phyloP scores from a whole-genome alignment of 2,888 invertebrate genomes.

The Phengaris arion region DNA sequence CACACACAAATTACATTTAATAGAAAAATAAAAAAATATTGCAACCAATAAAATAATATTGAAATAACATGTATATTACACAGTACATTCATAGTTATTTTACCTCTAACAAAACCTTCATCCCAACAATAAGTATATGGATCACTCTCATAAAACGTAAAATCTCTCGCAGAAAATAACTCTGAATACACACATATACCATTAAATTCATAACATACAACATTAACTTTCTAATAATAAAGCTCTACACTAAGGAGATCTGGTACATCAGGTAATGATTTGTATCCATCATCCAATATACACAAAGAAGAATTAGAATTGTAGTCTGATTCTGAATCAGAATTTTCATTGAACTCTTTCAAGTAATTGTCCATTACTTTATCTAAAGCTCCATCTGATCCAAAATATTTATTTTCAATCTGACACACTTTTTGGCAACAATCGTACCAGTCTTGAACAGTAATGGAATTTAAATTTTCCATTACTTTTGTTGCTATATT shows the following conservation, averaged over 20 bases:
- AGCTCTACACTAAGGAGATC: constrained; percentile 4
- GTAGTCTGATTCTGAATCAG: not conserved
- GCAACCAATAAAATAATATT: not conserved
- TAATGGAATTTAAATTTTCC: not conserved
- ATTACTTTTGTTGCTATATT: not conserved
- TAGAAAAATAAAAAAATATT: not conserved
- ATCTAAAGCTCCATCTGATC: not conserved
- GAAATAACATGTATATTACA: too few relatives aligned
- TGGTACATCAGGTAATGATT: constrained; percentile 2
- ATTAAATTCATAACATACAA: not conserved
- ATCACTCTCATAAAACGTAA: not conserved
- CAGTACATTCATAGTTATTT: too few relatives aligned
- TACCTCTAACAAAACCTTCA: too few relatives aligned
- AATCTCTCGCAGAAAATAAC: too few relatives aligned
- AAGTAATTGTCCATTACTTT: not conserved
- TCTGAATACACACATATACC: too few relatives aligned
- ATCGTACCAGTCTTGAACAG: not conserved
- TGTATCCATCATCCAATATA: not conserved
- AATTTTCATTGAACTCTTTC: not conserved
- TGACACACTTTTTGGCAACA: not conserved
- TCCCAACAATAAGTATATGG: too few relatives aligned
- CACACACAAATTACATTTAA: not conserved
- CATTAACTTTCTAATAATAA: constrained; percentile 1
- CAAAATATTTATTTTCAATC: constrained; percentile 7
- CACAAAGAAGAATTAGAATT: not conserved